phyloP scores from a whole-genome alignment of 2,113 vertebrate species.

The Catharus fuscescens region DNA sequence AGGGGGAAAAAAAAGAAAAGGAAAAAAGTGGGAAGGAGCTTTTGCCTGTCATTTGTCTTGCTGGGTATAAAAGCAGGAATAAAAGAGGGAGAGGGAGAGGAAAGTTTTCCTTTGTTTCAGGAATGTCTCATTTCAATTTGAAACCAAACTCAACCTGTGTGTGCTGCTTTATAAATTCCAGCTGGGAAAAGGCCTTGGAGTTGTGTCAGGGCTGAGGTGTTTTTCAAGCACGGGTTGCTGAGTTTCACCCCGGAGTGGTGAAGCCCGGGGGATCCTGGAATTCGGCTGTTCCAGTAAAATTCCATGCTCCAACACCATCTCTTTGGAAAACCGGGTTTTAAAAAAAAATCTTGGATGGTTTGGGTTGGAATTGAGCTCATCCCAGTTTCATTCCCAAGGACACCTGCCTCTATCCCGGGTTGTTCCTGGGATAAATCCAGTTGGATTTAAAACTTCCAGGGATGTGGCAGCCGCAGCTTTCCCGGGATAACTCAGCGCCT shows the following conservation, averaged over 20 bases:
- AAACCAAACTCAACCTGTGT: slow-evolving; percentile 17
- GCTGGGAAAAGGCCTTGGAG: not conserved
- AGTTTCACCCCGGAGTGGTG: not conserved
- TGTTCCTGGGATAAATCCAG: not conserved
- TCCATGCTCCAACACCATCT: not conserved
- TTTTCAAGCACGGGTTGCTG: not conserved
- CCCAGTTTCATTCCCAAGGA: not conserved
- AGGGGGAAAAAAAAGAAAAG: not conserved
- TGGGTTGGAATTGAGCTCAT: not conserved
- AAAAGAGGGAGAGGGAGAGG: slow-evolving; percentile 24
- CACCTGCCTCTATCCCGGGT: too few relatives aligned
- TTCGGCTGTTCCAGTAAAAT: not conserved
- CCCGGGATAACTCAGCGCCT: not conserved
- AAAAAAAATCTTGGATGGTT: not conserved
- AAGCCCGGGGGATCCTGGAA: not conserved
- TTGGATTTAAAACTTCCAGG: not conserved
- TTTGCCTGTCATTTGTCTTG: slow-evolving; percentile 65
- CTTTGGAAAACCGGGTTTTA: fast-evolving
- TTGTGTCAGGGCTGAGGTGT: not conserved
- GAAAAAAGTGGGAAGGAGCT: slow-evolving; percentile 54
- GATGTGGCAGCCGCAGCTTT: not conserved
- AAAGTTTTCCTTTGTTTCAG: slow-evolving; percentile 61
- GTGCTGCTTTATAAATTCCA: slow-evolving; percentile 36
- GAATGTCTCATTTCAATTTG: slow-evolving; percentile 67
- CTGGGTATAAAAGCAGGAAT: slow-evolving; percentile 28